These are phyloP conservation scores for Hoplodrina ambigua DNA, from an alignment of 2,888 invertebrate species.

Conservation along the genomic window DNA sequence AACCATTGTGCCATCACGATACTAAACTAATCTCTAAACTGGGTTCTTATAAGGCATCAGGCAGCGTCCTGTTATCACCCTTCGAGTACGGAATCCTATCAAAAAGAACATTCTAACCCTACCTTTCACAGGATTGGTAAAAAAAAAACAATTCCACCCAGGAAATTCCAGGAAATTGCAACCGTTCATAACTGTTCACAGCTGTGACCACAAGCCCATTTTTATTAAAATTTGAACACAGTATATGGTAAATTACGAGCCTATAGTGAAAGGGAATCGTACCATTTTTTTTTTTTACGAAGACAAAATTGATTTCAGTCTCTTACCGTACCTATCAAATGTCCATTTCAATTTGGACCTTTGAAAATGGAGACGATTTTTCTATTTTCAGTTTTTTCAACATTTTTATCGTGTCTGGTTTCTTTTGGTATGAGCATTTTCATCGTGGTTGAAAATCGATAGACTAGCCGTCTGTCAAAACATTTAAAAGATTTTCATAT, in stretches of 20 bases:
- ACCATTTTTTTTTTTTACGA: slow-evolving; percentile 22
- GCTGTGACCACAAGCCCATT: slow-evolving; percentile 27
- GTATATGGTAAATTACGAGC: slow-evolving; percentile 27
- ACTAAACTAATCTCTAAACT: no score
- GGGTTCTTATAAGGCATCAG: no score
- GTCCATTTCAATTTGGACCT: slow-evolving; percentile 35
- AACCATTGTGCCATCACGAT: no score
- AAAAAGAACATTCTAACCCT: background rate
- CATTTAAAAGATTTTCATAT: no score
- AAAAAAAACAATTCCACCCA: slow-evolving; percentile 34
- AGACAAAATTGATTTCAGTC: slow-evolving; percentile 33
- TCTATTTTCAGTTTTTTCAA: background rate
- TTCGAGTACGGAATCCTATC: no score
- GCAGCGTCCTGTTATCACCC: no score
- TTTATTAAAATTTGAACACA: slow-evolving; percentile 41
- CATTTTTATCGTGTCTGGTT: background rate
- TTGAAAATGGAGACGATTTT: background rate
- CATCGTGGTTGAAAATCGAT: no score
- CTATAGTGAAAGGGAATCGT: background rate
- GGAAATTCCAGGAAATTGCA: slow-evolving; percentile 48
- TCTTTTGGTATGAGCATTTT: background rate
- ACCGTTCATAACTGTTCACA: slow-evolving; percentile 36
- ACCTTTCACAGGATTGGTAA: slow-evolving; percentile 2
- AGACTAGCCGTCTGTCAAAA: no score
- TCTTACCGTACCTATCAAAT: slow-evolving; percentile 9